Base-by-base conservation (phyloP, 2,888 invertebrate genomes). In the Hirudinaria manillensis region DNA sequence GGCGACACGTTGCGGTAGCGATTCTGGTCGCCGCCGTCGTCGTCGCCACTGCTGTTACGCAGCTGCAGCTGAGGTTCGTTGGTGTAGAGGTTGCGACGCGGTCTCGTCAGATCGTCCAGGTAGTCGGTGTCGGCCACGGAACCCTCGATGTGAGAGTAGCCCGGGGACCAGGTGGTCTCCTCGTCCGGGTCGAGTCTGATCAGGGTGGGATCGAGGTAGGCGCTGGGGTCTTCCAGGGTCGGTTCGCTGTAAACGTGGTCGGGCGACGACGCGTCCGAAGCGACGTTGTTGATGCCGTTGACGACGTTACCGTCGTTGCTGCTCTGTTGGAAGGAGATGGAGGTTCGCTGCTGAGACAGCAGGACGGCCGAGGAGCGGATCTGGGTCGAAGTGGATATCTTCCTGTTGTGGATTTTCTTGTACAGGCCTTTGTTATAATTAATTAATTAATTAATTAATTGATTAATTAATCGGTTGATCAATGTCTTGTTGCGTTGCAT, bases 91-190 rank as follows among this genome's bases (percentile, higher is more conserved):
- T 45, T 45, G 10, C 45, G 45, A 16, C 13, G 45, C 3, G 45
- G 61, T 61, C 61, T 61, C 61, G 24, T 4, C 0, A 24, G 29
- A 71, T 83, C 82, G 2, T 81, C 80, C 6, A 83, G 81, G 75
- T 80, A 82, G 76, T 83, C 83, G 53, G 83, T 82, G 76, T 84
- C 83, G 3, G 83, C 80, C 3, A 83, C 80, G 0, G 84, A 84
- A 67, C 82, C 82, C 70, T 84, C 84, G 4, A 82, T 78, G 27
- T 81, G 80, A 0, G 84, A 84, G 10, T 83, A 78, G 36, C 83
- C 82, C 6, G 24, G 61, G 1, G 81, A 81, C 55, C 65, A 72
- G 68, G 27, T 29, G 32, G 61, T 32, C n/a, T 68, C 77, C 3
- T 77, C 70, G 38, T 70, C 67, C 27, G 75, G 70, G 32, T 65